A percentile compares a stretch with the other conserved stretches of the same genome.
phyloP scores from a whole-genome alignment of 1,140 invertebrate species.

The Drosophila parvula region DNA sequence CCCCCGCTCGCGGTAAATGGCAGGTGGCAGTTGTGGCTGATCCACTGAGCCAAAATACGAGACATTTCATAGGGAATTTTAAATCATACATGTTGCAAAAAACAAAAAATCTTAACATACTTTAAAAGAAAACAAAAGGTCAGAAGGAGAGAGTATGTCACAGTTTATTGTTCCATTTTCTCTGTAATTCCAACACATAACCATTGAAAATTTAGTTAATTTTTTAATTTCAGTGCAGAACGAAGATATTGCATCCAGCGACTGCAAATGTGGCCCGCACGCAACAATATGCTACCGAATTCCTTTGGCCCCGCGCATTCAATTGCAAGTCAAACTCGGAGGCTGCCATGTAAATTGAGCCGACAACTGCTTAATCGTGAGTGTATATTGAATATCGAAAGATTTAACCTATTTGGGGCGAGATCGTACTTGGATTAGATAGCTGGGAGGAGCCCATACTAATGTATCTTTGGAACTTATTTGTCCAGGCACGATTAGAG shows the following conservation, averaged over 20 bases:
- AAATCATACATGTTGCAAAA: neutral
- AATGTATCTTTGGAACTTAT: neutral
- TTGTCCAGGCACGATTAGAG: neutral
- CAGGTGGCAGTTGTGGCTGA: conserved; percentile 56
- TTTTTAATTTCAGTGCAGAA: conserved; percentile 18
- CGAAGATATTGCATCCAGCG: conserved; percentile 63
- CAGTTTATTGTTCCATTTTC: neutral
- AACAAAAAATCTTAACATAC: too few species aligned
- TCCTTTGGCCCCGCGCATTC: conserved; percentile 37
- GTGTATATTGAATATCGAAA: conserved; percentile 51
- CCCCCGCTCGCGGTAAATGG: conserved; percentile 67
- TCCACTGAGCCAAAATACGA: neutral
- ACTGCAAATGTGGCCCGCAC: conserved; percentile 75
- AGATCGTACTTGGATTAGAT: conserved; percentile 4
- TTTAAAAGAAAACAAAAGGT: neutral
- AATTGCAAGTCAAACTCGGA: conserved; percentile 35
- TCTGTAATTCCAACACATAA: rapidly evolving
- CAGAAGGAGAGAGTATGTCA: neutral
- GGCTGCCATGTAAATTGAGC: conserved; percentile 67
- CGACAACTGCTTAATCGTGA: conserved; percentile 79
- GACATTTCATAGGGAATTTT: rapidly evolving
- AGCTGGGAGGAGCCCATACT: neutral
- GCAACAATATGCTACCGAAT: conserved; percentile 83
- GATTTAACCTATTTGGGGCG: conserved; percentile 28
- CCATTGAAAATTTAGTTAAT: rapidly evolving